phyloP scores from a whole-genome alignment of 2,888 invertebrate species.

The Margaritifera margaritifera region DNA sequence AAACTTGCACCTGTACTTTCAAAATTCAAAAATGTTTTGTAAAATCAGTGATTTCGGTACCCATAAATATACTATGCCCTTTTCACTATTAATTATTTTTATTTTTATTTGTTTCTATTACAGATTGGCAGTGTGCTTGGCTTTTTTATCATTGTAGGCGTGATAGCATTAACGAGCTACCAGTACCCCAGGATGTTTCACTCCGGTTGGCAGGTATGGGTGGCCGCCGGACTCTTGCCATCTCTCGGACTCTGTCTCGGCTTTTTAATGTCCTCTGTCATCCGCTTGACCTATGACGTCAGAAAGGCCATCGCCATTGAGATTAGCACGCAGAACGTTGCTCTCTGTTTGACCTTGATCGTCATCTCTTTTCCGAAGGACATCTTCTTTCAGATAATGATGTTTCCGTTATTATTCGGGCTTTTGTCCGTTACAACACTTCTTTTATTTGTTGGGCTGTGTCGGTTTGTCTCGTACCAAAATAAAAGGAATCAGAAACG shows the following conservation, averaged over 20 bases:
- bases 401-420: constrained; percentile 25
- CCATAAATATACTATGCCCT: too few relatives aligned
- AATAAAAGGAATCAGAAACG: too few relatives aligned
- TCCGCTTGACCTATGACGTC: constrained; percentile 2
- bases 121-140: constrained; percentile 11
- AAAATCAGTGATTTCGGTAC: too few relatives aligned
- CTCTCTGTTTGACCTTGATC: constrained; percentile 16
- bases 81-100: too few relatives aligned
- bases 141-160: constrained; percentile 5
- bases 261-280: constrained; percentile 6
- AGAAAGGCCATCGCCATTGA: constrained; percentile 22
- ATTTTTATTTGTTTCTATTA: too few relatives aligned
- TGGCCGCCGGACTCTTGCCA: constrained; percentile 4
- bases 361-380: constrained; percentile 10
- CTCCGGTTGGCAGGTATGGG: constrained; percentile 11
- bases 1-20: too few relatives aligned
- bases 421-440: too few relatives aligned
- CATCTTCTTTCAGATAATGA: constrained; percentile 5
- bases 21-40: too few relatives aligned
- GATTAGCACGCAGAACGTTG: constrained; percentile 18
- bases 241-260: constrained; percentile 12
- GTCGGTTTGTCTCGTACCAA: too few relatives aligned
- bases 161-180: constrained; percentile 4
- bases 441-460: too few relatives aligned
- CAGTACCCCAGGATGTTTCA: constrained; percentile 9